These are phyloP conservation scores for Cariama cristata DNA, from an alignment of 2,113 vertebrate genomes.

Conservation along the genomic window DNA sequence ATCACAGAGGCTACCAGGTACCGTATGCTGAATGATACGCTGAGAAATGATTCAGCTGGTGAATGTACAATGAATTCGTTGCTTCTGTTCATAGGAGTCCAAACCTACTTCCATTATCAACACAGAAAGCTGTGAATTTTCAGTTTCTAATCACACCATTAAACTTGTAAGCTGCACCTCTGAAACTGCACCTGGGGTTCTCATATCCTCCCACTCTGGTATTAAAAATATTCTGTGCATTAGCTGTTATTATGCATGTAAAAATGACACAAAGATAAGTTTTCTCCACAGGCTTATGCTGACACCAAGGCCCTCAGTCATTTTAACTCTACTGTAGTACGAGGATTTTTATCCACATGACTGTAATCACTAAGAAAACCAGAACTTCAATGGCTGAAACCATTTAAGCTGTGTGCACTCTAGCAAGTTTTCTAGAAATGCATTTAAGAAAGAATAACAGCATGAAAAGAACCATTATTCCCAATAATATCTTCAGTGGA, in stretches of 20 bases:
- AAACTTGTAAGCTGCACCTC: constrained; percentile 25
- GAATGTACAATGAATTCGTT: background rate
- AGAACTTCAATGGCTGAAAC: background rate
- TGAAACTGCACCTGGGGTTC: constrained; percentile 48
- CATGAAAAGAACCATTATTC: background rate
- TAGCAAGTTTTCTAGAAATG: background rate
- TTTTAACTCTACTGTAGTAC: background rate
- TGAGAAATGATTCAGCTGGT: background rate
- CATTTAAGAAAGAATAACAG: background rate
- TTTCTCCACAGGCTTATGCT: constrained; percentile 5
- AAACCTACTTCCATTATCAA: background rate
- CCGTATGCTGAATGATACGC: background rate
- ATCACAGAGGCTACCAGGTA: background rate
- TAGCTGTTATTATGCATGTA: constrained; percentile 43
- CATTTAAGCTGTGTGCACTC: background rate
- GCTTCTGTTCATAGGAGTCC: background rate
- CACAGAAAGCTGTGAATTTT: constrained; percentile 34
- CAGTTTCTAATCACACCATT: constrained; percentile 16
- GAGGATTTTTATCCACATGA: background rate
- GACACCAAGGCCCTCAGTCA: constrained; percentile 28
- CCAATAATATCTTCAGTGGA: background rate
- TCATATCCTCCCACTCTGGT: constrained; percentile 61
- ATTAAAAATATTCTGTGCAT: constrained; percentile 57
- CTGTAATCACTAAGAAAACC: background rate
- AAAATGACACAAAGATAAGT: constrained; percentile 36